Evolutionary conservation across 92 coral and sea anemone genomes (phyloP), one percentile per base, ranked within the genome.

Genomic region (Desmophyllum pertusum): DNA sequence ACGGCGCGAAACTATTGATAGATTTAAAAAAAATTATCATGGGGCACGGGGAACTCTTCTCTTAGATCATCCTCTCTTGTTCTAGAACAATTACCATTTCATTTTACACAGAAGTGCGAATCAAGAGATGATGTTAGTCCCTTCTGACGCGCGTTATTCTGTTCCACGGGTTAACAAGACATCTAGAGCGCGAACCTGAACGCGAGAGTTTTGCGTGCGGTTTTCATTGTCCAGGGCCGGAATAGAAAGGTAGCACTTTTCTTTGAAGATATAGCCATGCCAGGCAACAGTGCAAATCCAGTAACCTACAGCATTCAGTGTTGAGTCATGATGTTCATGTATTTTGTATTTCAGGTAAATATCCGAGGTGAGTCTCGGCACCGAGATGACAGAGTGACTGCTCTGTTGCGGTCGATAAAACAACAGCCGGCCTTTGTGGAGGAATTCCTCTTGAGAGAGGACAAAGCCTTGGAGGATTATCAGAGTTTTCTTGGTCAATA

Each of bases 361-460:
- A 81, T 91, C 69, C 87, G 93, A 36, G 98, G 98, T n/a, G 81
- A 88, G 76, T 89, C 94, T 9, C 84, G 83, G 51, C 73, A 51
- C 33, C 59, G 21, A 66, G 92, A 95, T 80, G 59, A 62, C 0
- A 45, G 76, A 40, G 76, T 95, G 10, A 21, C 37, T 40, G 84
- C 75, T 41, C 71, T 95, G 65, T 72, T 95, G 45, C 61, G 83
- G 31, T 62, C 73, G 5, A 70, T 89, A 36, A 80, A 66, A 14
- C 9, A 45, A 31, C 97, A 88, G 83, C 89, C 97, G 0, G 85
- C 98, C 4, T 86, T 87, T 38, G 88, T 94, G 9, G 98, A 93
- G 73, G 98, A 94, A 53, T 93, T 94, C 68, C 90, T 94, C 21
- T 50, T 94, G 36, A 85, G 98, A 33, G 89, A 86, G 23, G 91